Conservation (phyloP, 1,140 invertebrate species). For the Parapsyche elsis region DNA sequence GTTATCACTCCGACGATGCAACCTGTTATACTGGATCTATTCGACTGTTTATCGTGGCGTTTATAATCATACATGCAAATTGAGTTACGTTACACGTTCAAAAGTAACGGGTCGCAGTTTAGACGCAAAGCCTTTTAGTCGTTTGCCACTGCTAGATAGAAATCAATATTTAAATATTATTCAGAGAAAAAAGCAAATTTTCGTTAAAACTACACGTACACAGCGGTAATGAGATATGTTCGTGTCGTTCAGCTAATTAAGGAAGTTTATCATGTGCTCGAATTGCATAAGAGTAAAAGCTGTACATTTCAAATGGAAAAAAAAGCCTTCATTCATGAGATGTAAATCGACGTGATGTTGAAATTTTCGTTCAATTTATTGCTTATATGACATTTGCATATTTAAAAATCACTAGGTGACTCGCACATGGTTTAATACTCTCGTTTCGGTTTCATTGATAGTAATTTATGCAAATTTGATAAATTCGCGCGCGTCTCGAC, state of each 20-base stretch:
- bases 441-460: neutral
- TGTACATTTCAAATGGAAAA: neutral
- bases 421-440: neutral
- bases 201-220: no score
- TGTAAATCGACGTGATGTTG: neutral
- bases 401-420: neutral
- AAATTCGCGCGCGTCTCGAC: neutral
- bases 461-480: conserved; percentile 1
- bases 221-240: no score
- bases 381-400: neutral
- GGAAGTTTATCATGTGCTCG: no score
- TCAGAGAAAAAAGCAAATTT: no score
- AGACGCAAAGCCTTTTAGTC: no score
- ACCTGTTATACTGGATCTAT: conserved; percentile 37
- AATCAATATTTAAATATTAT: no score
- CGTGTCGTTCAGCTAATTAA: no score
- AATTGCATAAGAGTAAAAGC: no score
- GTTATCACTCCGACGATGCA: neutral
- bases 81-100: conserved; percentile 22
- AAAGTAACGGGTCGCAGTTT: conserved; percentile 18
- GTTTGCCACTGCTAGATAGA: no score
- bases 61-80: conserved; percentile 34
- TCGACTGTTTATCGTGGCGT: conserved; percentile 23
- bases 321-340: neutral
- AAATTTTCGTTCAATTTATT: neutral